These are phyloP conservation scores for Glareola pratincola DNA, from an alignment of 2,113 vertebrate genomes.

Conservation along the genomic window DNA sequence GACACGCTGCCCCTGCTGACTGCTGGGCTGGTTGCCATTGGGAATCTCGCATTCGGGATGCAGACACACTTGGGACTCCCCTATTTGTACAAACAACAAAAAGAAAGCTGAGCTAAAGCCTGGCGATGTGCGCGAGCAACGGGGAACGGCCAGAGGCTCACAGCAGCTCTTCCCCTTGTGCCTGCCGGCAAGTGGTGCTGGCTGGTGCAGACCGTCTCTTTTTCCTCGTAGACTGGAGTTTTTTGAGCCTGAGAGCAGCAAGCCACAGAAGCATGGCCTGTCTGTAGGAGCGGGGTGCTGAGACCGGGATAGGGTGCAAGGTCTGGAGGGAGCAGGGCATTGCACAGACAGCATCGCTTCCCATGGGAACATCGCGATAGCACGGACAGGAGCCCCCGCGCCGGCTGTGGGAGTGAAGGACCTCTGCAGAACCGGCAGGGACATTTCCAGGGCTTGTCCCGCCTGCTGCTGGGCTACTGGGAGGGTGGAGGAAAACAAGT, in stretches of 20 bases:
- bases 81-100: background rate
- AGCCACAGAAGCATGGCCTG: background rate
- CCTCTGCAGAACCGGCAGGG: rapidly evolving
- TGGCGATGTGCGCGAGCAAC: background rate
- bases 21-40: slow-evolving; percentile 4
- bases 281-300: background rate
- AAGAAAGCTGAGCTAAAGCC: background rate
- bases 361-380: rapidly evolving
- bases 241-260: background rate
- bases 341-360: background rate
- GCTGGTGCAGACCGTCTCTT: background rate
- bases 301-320: background rate
- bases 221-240: background rate
- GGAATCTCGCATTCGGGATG: background rate
- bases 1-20: slow-evolving; percentile 20
- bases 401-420: background rate
- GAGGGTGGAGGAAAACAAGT: background rate
- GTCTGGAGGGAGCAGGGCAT: background rate
- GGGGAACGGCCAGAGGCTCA: background rate
- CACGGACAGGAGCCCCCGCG: rapidly evolving
- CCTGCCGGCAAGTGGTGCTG: background rate
- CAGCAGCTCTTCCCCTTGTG: rapidly evolving
- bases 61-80: slow-evolving; percentile 16
- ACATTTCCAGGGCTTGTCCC: background rate
- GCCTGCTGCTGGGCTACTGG: background rate